These are phyloP conservation scores for Formica exsecta DNA, from an alignment of 1,140 invertebrate genomes.

Conservation along the genomic window DNA sequence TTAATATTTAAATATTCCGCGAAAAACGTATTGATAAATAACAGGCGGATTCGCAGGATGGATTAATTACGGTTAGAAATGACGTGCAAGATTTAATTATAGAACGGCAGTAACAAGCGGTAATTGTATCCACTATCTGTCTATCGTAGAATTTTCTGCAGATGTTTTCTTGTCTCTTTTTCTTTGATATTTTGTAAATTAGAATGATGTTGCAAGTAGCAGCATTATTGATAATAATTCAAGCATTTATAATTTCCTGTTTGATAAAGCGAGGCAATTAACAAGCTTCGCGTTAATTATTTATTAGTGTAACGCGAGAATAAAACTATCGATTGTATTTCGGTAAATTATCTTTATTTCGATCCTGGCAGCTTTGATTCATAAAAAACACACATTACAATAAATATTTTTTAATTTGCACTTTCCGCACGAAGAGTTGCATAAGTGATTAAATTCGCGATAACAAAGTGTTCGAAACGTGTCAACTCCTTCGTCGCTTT, in stretches of 20 bases:
- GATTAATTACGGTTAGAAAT: neutral
- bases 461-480: neutral
- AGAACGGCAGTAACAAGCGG: neutral
- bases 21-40: neutral
- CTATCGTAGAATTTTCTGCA: too few species aligned
- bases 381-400: neutral
- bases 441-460: slow-evolving; percentile 3
- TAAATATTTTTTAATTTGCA: neutral
- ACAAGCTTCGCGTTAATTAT: slow-evolving; percentile 24
- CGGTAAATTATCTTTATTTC: neutral
- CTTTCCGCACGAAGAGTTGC: neutral
- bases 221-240: neutral
- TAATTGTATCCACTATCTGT: slow-evolving; percentile 1
- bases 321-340: slow-evolving; percentile 12
- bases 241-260: too few species aligned
- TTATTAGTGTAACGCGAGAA: neutral
- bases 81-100: neutral
- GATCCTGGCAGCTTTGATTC: neutral
- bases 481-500: neutral
- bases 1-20: slow-evolving; percentile 10
- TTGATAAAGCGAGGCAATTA: neutral
- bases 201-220: neutral
- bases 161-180: neutral
- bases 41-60: neutral
- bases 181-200: too few species aligned